Conservation (phyloP, 2,888 invertebrate species). For the Mactromeris polynyma region DNA sequence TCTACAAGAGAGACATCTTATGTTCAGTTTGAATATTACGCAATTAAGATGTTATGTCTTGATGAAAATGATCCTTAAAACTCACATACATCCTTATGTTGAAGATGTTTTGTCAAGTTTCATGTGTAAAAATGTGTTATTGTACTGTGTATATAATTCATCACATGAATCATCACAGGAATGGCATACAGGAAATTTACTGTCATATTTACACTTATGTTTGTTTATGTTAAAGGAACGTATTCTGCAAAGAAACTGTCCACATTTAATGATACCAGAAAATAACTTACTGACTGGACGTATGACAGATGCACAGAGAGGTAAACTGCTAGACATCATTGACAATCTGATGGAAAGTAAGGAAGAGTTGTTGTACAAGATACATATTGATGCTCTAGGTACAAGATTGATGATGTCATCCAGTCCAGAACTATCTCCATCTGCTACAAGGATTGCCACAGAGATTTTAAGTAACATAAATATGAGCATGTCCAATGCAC, state of each 20-base stretch:
- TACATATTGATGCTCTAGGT: conserved; percentile 13
- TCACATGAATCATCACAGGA: no score
- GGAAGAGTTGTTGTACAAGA: background rate
- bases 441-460: background rate
- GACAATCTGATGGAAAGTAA: background rate
- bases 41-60: conserved; percentile 18
- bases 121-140: conserved; percentile 15
- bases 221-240: background rate
- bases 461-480: background rate
- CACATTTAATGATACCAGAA: conserved; percentile 11
- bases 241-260: conserved; percentile 1
- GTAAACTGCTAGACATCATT: background rate
- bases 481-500: background rate
- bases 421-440: background rate
- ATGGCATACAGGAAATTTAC: conserved; percentile 10
- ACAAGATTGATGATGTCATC: background rate
- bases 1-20: background rate
- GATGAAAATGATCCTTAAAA: conserved; percentile 23
- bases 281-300: conserved; percentile 11
- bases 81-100: background rate
- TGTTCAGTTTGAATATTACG: conserved; percentile 1
- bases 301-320: background rate
- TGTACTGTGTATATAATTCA: conserved; percentile 6
- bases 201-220: background rate
- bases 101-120: conserved; percentile 17